Evolutionary conservation across 2,113 vertebrate genomes (phyloP), one percentile per base, ranked within the genome.

Genomic region (Verasper variegatus): DNA sequence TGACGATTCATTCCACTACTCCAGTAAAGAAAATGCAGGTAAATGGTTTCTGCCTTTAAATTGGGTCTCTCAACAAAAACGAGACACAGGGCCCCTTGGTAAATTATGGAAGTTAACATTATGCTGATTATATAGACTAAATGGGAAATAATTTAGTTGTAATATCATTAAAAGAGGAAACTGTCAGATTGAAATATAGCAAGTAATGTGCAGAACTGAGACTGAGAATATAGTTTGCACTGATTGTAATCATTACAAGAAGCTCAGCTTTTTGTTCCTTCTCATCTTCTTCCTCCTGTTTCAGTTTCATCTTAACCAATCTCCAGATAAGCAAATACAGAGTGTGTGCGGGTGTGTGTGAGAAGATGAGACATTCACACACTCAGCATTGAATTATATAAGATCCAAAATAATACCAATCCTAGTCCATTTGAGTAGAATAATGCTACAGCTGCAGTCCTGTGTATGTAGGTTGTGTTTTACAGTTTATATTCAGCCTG

Each of bases 391-490:
- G 21, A 74, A 69, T 76, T 70, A 67, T 66, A 2, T 23, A 54
- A 23, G 12, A 74, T 68, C 7, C n/a, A 3, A 75, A 58, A 68
- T 76, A 31, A 31, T 31, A 31, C 6, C 1, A 31, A 5, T 31
- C 5, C 27, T 31, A 60, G 40, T 73, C n/a, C 27, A 61, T 27
- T 59, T 5, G 69, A 70, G 27, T 35, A 31, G 76, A 73, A 80
- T 60, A 59, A 20, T 20, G 37, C 74, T 5, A 77, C 42, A 45
- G n/a, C 21, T 56, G 37, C 42, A 23, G 17, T 58, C 17, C 51
- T 83, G 58, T 80, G 52, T 82, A 45, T 58, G 59, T 54, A 20
- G 35, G 51, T 74, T 47, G 58, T 72, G 20, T 67, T 73, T 67
- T 57, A 52, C 42, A 60, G 4, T 47, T 14, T 56, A 61, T 64